Base-by-base conservation (phyloP, 2,888 invertebrate species). In the Lucinisca nassula region DNA sequence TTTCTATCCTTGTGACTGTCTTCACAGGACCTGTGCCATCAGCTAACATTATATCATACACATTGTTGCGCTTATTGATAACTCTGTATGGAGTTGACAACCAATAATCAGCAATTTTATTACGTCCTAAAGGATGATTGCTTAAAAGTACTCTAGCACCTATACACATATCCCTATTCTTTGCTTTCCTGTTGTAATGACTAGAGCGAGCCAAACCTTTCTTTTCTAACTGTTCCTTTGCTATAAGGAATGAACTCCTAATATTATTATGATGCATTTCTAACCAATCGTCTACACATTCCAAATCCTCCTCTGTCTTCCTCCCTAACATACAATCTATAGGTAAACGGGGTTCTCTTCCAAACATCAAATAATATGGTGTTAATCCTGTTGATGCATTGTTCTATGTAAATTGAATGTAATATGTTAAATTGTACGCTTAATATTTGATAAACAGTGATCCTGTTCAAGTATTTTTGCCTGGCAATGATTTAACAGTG, bases 251-350 rank as follows among this genome's bases (percentile, higher is more conserved):
- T 8, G 30, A 61, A 61, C 14, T 24, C 61, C 30, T 61, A 24
- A 61, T 27, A 14, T 61, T 61, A 14, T 30, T 61, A 30, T 61
- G 30, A 30, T 61, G 61, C 61, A 61, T 61, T 61, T 61, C 61
- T 61, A 27, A 61, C 61, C 30, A 61, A 14, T 61, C 61, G 27
- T 61, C 61, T 61, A 61, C 61, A 61, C 24, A 30, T 61, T 61
- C 27, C 24, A 61, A 27, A 61, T 55, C 55, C n/a, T 55, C 27
- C 6, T 61, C 61, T 8, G 30, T 61, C 14, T 61, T 61, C 14
- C 61, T 61, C 24, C 61, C 61, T 61, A 61, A 61, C 61, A 61
- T 27, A 27, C 30, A 61, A 27, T 61, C 61, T 61, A 61, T 61
- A 27, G 61, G 61, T 61, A 61, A 61, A 4, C 61, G 6, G 30